A percentile compares a stretch with the other conserved stretches of the same genome.
Evolutionary conservation across 2,888 invertebrate species (phyloP).

Genomic region (Andricus quercusramuli): DNA sequence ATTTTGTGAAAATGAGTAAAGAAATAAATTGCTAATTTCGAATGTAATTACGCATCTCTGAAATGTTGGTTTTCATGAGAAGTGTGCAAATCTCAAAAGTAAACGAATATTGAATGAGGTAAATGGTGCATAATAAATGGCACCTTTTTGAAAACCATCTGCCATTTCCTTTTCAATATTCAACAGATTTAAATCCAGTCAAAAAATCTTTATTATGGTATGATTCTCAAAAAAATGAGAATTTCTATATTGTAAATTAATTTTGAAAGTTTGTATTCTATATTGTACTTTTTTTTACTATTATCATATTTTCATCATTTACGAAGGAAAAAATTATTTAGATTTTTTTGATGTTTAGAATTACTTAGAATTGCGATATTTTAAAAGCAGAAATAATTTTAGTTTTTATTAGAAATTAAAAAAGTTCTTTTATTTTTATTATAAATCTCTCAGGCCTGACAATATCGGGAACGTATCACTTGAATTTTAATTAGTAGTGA

Average conservation of each 20-base stretch:
- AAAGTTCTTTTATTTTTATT: not conserved
- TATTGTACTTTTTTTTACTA: too few species aligned
- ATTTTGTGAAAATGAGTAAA: not conserved
- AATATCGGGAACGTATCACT: conserved; percentile 14
- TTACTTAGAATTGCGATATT: not conserved
- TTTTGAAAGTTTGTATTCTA: too few species aligned
- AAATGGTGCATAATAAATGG: not conserved
- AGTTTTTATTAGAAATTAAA: not conserved
- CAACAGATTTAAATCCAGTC: not conserved
- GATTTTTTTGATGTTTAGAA: not conserved
- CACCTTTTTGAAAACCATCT: not conserved
- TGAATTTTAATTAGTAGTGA: conserved; percentile 22
- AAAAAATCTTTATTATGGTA: not conserved
- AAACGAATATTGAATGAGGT: not conserved
- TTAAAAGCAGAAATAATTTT: not conserved
- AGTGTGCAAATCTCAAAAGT: not conserved
- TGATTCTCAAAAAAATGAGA: too few species aligned
- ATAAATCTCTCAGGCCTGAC: not conserved
- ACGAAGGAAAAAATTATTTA: too few species aligned
- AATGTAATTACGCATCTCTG: not conserved
- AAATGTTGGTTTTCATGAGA: not conserved
- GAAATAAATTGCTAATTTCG: not conserved
- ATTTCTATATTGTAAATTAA: too few species aligned
- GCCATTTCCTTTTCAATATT: not conserved
- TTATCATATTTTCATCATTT: too few species aligned